Conservation (phyloP, 2,797 vertebrate genomes). For the Agapornis canus region DNA sequence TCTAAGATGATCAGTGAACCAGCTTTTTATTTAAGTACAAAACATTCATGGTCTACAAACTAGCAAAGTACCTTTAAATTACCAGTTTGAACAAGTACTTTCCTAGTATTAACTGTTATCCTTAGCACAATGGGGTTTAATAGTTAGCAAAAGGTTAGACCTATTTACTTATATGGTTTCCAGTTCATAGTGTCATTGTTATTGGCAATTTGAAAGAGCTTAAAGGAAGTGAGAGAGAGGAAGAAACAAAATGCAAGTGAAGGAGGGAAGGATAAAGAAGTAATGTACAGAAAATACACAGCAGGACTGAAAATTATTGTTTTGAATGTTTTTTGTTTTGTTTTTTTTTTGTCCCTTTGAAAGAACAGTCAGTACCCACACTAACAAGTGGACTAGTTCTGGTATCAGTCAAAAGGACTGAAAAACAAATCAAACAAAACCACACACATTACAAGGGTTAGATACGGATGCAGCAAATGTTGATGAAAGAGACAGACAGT, state of each 20-base stretch:
- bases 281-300: background rate
- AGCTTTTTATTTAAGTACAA: constrained; percentile 17
- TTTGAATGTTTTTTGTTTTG: background rate
- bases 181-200: background rate
- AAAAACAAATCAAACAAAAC: background rate
- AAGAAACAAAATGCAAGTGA: background rate
- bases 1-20: background rate
- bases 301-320: background rate
- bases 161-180: background rate
- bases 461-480: background rate
- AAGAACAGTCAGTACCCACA: background rate
- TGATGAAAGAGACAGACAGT: background rate
- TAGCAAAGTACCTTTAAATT: background rate
- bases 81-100: background rate
- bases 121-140: background rate
- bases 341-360: background rate
- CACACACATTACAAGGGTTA: background rate
- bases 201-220: background rate
- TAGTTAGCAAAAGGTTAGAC: background rate
- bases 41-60: background rate
- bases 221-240: background rate
- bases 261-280: background rate
- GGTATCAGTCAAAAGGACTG: background rate
- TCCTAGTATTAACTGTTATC: background rate
- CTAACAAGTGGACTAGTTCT: background rate